Conservation (phyloP, 2,113 vertebrate genomes). For the Rana temporaria region DNA sequence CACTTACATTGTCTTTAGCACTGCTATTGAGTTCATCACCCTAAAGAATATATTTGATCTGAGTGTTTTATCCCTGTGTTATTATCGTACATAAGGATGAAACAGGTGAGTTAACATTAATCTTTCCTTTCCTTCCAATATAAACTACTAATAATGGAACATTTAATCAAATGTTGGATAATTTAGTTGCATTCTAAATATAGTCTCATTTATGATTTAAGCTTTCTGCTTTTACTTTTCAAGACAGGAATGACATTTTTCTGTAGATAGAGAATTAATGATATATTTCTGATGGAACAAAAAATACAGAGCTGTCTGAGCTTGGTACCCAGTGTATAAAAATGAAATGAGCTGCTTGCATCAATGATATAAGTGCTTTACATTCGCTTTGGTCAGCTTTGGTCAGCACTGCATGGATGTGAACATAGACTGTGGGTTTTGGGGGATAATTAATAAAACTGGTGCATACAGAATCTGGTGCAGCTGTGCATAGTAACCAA, state of each 20-base stretch:
- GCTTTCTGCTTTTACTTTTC: constrained; percentile 39
- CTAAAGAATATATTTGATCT: constrained; percentile 15
- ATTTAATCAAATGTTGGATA: constrained; percentile 27
- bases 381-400: no score
- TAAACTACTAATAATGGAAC: constrained; percentile 10
- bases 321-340: no score
- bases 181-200: constrained; percentile 44
- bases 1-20: constrained; percentile 11
- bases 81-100: neutral
- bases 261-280: no score
- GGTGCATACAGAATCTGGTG: no score
- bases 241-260: constrained; percentile 17
- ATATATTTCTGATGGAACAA: no score
- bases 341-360: no score
- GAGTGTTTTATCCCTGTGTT: neutral
- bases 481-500: no score
- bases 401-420: no score
- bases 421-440: no score
- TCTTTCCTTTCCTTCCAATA: neutral
- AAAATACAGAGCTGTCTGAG: no score
- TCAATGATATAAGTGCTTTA: no score
- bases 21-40: constrained; percentile 15
- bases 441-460: no score
- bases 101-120: neutral
- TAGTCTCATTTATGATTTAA: constrained; percentile 49